These are phyloP conservation scores for Chloroclystis v-ata DNA, from an alignment of 2,888 invertebrate species.

Conservation along the genomic window DNA sequence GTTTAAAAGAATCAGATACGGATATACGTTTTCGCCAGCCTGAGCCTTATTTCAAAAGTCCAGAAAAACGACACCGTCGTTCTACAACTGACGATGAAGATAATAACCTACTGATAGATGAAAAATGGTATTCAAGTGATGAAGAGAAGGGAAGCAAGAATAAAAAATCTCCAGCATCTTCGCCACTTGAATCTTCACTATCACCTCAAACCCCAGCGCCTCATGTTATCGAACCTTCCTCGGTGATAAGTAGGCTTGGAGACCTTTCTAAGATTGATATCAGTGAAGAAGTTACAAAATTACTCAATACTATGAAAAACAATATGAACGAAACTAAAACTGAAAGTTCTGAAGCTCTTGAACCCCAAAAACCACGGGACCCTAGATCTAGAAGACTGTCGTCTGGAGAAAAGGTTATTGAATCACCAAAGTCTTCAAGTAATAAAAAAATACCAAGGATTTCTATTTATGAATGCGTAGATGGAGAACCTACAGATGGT, in stretches of 20 bases:
- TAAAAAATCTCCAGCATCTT: slow-evolving; percentile 55
- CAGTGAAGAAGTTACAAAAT: slow-evolving; percentile 83
- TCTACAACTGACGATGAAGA: slow-evolving; percentile 79
- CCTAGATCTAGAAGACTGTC: slow-evolving; percentile 59
- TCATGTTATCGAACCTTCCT: slow-evolving; percentile 70
- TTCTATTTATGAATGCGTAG: slow-evolving; percentile 80
- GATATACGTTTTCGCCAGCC: slow-evolving; percentile 69
- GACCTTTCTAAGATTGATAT: slow-evolving; percentile 86
- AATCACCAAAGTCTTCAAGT: slow-evolving; percentile 36
- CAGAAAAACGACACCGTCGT: slow-evolving; percentile 65
- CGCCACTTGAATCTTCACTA: slow-evolving; percentile 49
- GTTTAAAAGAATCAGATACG: slow-evolving; percentile 60
- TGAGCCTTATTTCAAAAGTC: slow-evolving; percentile 67
- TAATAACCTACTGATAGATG: slow-evolving; percentile 76
- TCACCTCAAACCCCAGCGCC: slow-evolving; percentile 62
- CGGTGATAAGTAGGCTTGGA: slow-evolving; percentile 80
- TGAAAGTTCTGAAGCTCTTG: slow-evolving; percentile 42
- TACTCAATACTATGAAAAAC: slow-evolving; percentile 80
- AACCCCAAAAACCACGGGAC: slow-evolving; percentile 55
- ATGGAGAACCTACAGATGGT: slow-evolving; percentile 73
- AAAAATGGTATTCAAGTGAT: slow-evolving; percentile 90
- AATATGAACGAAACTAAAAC: slow-evolving; percentile 59
- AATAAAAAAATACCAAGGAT: slow-evolving; percentile 59
- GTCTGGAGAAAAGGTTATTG: slow-evolving; percentile 51
- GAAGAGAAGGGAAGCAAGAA: slow-evolving; percentile 79